Evolutionary conservation across 2,113 vertebrate species (phyloP), one percentile per base, ranked within the genome.

Genomic region (Varanus salvator): DNA sequence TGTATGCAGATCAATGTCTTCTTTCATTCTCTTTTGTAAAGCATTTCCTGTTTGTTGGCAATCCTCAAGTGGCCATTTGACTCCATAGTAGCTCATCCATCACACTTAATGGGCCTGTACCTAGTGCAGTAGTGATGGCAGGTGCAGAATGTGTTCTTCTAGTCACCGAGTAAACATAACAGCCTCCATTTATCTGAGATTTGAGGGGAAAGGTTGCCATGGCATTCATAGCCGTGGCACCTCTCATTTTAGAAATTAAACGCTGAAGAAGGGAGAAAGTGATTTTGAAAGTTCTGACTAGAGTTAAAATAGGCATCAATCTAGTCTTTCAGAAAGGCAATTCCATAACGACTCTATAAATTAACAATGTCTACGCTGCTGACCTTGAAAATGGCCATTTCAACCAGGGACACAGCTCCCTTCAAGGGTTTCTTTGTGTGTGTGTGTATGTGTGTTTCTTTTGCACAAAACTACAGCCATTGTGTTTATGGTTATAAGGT

Each of bases 311-410:
- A 34, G 69, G 90, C 90, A 93, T 92, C 86, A 89, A 91, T 92
- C 11, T 76, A 88, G 69, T 86, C 91, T 84, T 75, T 92, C 88
- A 93, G 88, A 92, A 89, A 38, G 6, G 93, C 76, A 44, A 60
- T 66, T 78, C 64, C 86, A 87, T 80, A 80, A 60, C 50, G 84
- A 83, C 85, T 90, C 89, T 92, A 85, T 87, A 96, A 92, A 89
- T 84, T 91, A 89, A 95, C 89, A 95, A 94, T 85, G 60, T 91
- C 90, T 85, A 84, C n/a, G 85, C 80, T 93, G 77, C 76, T 93
- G 93, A 93, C 81, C 83, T 94, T 92, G 91, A 92, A 93, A 82
- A 87, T 87, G 74, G 54, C 89, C 69, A 54, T 84, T 80, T 95
- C 1, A 0, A 88, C 83, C 92, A 87, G 48, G 85, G 29, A 85